phyloP scores from a whole-genome alignment of 2,113 vertebrate genomes.

The Saccopteryx bilineata region DNA sequence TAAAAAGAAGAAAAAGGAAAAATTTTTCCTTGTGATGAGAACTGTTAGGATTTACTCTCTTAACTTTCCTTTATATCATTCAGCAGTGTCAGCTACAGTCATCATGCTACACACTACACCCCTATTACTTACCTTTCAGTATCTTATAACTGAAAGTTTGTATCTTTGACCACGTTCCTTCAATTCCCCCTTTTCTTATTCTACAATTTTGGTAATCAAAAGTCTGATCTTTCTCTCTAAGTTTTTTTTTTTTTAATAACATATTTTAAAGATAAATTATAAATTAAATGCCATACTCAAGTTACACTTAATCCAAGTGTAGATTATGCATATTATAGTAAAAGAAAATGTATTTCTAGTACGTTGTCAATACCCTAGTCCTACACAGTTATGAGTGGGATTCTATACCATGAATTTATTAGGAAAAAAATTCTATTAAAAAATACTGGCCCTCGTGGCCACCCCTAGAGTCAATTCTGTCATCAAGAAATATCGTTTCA shows the following conservation, averaged over 20 bases:
- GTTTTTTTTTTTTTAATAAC: neutral
- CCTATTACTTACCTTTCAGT: neutral
- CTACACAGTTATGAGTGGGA: neutral
- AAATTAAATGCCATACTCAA: neutral
- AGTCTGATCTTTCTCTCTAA: neutral
- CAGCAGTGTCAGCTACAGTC: neutral
- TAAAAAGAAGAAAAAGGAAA: neutral
- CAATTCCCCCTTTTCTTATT: too few relatives aligned
- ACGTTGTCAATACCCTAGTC: neutral
- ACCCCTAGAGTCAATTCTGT: conserved; percentile 20
- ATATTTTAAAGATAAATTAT: conserved; percentile 14
- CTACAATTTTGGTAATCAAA: neutral
- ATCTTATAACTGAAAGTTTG: neutral
- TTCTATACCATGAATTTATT: neutral
- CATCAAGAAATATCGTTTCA: neutral
- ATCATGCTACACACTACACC: too few relatives aligned
- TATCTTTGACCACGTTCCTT: neutral
- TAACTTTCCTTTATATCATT: neutral
- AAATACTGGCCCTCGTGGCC: neutral
- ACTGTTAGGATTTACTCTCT: neutral
- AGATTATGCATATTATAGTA: neutral
- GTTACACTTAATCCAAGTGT: neutral
- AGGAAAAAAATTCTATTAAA: neutral
- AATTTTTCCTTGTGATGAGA: neutral
- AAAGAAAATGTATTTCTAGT: neutral